phyloP scores from a whole-genome alignment of 2,113 vertebrate genomes.

The Chloebia gouldiae region DNA sequence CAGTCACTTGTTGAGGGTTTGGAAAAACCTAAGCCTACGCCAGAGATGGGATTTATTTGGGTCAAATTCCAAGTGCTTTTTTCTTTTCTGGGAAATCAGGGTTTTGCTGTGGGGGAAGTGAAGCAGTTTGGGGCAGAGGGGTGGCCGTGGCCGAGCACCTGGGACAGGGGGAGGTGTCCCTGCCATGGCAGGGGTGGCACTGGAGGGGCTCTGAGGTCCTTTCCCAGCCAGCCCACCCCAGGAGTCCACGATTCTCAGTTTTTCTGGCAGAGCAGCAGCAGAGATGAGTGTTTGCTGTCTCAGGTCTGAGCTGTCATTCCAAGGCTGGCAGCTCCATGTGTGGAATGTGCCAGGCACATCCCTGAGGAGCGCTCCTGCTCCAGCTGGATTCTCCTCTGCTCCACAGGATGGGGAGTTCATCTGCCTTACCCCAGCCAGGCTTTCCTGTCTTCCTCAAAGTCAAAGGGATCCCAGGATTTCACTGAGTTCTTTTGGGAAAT shows the following conservation, averaged over 20 bases:
- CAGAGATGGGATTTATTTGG: neutral
- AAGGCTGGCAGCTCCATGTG: neutral
- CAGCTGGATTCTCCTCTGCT: neutral
- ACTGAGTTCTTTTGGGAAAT: fast-evolving
- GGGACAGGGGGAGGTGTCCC: neutral
- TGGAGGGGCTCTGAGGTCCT: fast-evolving
- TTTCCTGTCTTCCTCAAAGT: neutral
- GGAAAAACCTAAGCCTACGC: neutral
- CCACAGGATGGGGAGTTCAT: neutral
- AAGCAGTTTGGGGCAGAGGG: neutral
- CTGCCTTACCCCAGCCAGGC: neutral
- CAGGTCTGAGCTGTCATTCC: neutral
- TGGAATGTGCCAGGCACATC: neutral
- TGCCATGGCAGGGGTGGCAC: neutral
- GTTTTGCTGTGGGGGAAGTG: neutral
- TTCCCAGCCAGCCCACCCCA: neutral
- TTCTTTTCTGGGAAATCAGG: neutral
- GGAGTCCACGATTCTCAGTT: fast-evolving
- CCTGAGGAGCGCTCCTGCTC: neutral
- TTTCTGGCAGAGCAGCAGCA: neutral
- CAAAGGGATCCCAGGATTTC: neutral
- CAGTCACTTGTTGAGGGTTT: neutral
- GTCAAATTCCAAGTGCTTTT: neutral
- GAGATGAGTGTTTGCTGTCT: neutral
- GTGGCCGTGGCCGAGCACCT: neutral